Evolutionary conservation across 2,888 invertebrate genomes (phyloP).

Genomic region (Anticlea derivata): DNA sequence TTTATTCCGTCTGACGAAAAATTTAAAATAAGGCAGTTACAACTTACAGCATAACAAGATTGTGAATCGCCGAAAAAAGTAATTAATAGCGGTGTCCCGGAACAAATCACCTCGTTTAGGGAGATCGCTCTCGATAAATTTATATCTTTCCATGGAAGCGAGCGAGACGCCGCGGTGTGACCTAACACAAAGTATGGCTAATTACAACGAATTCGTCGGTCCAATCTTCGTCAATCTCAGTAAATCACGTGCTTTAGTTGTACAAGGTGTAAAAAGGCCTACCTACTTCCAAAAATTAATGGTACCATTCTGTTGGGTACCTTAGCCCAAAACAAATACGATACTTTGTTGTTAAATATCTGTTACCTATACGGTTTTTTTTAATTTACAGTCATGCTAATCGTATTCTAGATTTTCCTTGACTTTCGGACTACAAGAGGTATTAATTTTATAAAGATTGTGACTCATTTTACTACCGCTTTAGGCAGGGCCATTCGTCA

Average conservation of each 20-base stretch:
- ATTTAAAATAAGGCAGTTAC: constrained; percentile 36
- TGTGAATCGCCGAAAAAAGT: constrained; percentile 50
- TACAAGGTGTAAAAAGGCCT: background rate
- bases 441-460: background rate
- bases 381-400: too few relatives aligned
- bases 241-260: constrained; percentile 32
- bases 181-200: constrained; percentile 47
- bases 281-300: too few relatives aligned
- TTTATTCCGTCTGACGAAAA: constrained; percentile 8
- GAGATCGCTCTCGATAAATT: constrained; percentile 31
- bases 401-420: too few relatives aligned
- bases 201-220: constrained; percentile 45
- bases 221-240: constrained; percentile 40
- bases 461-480: constrained; percentile 27
- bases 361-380: too few relatives aligned
- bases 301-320: too few relatives aligned
- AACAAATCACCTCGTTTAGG: constrained; percentile 57
- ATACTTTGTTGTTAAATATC: too few relatives aligned
- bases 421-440: too few relatives aligned
- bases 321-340: too few relatives aligned
- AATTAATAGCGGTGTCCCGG: constrained; percentile 50
- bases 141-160: constrained; percentile 18
- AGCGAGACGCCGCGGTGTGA: constrained; percentile 31
- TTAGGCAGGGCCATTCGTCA: constrained; percentile 46
- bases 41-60: constrained; percentile 44